Evolutionary conservation across 1,140 invertebrate genomes (phyloP).

Genomic region (Ylistrum balloti): DNA sequence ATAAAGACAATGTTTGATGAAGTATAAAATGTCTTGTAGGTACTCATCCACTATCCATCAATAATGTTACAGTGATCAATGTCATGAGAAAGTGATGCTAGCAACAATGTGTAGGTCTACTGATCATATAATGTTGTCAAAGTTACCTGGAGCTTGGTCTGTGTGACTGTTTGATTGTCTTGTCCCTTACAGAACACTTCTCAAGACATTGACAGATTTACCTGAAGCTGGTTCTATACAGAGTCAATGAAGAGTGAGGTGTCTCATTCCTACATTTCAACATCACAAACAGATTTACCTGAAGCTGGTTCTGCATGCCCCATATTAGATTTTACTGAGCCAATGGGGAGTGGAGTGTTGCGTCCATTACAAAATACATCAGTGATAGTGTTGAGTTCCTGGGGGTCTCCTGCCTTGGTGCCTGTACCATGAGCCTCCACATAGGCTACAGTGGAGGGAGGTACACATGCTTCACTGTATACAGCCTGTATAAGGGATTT

Average conservation of each 20-base stretch:
- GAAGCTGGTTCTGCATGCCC: constrained; percentile 98
- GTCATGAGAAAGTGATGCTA: not conserved
- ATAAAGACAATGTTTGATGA: too few relatives aligned
- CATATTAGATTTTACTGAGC: constrained; percentile 99
- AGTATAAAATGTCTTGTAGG: too few relatives aligned
- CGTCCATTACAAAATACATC: constrained; percentile 93
- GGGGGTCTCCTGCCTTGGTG: constrained; percentile 95
- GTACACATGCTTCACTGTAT: constrained; percentile 91
- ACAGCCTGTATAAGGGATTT: constrained; percentile 92
- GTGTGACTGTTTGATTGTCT: too few relatives aligned
- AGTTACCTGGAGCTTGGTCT: constrained; percentile 94
- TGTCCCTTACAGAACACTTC: too few relatives aligned
- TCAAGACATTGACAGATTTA: too few relatives aligned
- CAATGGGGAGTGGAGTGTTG: constrained; percentile 91
- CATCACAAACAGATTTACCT: too few relatives aligned
- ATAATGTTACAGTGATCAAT: not conserved
- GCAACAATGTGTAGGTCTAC: not conserved
- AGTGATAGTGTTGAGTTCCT: constrained; percentile 96
- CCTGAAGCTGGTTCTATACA: too few relatives aligned
- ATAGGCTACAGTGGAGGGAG: constrained; percentile 91
- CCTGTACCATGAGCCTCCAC: constrained; percentile 98
- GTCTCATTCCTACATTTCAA: too few relatives aligned
- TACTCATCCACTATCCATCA: too few relatives aligned
- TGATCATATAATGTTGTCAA: not conserved
- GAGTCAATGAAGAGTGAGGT: too few relatives aligned